Conservation (phyloP, 2,113 vertebrate genomes). For the Atherinomorus stipes region DNA sequence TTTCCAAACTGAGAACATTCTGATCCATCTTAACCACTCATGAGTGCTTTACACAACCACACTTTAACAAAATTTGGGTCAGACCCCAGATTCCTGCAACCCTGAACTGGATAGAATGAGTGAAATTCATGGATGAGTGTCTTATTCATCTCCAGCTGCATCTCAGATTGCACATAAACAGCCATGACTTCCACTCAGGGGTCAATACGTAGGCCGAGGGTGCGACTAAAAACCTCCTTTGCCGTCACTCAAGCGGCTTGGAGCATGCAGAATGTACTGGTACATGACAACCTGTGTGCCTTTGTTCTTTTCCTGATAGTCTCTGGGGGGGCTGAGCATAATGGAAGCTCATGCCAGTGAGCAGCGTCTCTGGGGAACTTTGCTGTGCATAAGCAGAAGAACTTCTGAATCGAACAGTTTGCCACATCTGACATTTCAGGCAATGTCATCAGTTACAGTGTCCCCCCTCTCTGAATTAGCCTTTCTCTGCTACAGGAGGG, state of each 20-base stretch:
- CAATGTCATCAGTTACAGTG: constrained; percentile 22
- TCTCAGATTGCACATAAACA: no score
- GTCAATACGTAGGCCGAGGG: constrained; percentile 21
- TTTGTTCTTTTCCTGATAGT: neutral
- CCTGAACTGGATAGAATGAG: no score
- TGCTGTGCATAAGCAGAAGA: constrained; percentile 24
- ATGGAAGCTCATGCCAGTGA: constrained; percentile 47
- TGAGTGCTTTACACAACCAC: no score
- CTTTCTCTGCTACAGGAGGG: constrained; percentile 22
- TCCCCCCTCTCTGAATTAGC: constrained; percentile 25
- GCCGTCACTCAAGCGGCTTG: constrained; percentile 6
- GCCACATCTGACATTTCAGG: constrained; percentile 24
- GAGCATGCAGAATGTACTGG: constrained; percentile 24
- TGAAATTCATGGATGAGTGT: no score
- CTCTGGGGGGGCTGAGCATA: constrained; percentile 20
- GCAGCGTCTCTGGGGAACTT: constrained; percentile 25
- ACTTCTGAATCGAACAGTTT: neutral
- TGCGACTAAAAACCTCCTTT: neutral
- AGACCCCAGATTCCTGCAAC: no score
- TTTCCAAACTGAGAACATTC: no score
- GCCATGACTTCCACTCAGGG: no score
- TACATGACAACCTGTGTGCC: constrained; percentile 21
- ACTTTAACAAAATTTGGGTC: no score
- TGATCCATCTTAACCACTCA: no score
- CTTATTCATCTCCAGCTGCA: no score